Percentiles rank a stretch among this genome's conserved stretches.
Evolutionary conservation across 2,888 invertebrate genomes (phyloP).

Genomic region (Lysandra coridon): DNA sequence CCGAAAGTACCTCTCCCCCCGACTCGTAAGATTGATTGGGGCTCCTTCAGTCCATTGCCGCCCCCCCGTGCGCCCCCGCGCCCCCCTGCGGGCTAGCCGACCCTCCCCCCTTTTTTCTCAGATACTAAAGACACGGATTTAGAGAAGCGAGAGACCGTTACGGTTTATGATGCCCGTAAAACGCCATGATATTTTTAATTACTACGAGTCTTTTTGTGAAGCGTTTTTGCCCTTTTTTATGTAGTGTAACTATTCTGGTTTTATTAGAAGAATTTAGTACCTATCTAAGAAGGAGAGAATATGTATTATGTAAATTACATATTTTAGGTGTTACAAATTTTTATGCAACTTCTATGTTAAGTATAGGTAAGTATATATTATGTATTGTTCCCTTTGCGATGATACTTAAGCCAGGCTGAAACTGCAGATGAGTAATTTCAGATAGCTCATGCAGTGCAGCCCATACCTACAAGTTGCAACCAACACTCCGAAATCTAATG

Average conservation of each 20-base stretch:
- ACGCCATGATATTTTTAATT: constrained; percentile 20
- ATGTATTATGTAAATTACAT: too few relatives aligned
- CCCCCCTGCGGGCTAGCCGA: constrained; percentile 70
- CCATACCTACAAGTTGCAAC: neutral
- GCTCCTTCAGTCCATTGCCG: constrained; percentile 80
- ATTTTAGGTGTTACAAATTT: too few relatives aligned
- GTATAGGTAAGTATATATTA: too few relatives aligned
- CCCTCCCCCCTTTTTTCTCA: constrained; percentile 75
- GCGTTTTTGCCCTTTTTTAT: neutral
- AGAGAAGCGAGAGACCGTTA: constrained; percentile 54
- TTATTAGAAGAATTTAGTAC: neutral
- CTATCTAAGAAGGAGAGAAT: too few relatives aligned
- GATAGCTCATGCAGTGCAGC: neutral
- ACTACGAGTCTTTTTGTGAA: neutral
- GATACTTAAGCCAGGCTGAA: neutral
- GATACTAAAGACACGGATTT: constrained; percentile 58
- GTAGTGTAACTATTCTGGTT: neutral
- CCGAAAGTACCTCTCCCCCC: constrained; percentile 56
- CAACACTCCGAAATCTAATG: neutral
- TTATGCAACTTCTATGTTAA: too few relatives aligned
- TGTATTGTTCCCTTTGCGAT: neutral
- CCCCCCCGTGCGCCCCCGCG: constrained; percentile 53
- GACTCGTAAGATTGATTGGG: constrained; percentile 82
- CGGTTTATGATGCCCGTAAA: constrained; percentile 6
- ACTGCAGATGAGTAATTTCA: neutral